Base-by-base conservation (phyloP, 2,797 vertebrate species). In the Chaetodon trifasciatus region DNA sequence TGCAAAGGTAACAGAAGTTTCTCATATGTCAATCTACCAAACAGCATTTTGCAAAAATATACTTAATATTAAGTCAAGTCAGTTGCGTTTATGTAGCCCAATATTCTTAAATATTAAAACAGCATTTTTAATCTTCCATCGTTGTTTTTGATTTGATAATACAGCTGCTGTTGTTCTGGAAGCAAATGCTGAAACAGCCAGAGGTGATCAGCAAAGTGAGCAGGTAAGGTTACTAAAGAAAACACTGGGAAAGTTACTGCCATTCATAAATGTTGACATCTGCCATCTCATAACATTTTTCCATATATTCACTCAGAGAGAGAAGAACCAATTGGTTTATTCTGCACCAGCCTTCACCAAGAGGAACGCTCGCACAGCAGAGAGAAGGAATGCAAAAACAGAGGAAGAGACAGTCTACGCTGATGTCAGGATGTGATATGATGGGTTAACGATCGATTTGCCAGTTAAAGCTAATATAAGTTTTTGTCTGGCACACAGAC, bases 291-390 rank as follows among this genome's bases (percentile, higher is more conserved):
- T 8, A 11, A 37, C 3, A 52, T 15, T 5, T 28, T n/a, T 28
- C 1, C 7, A 11, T 67, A 1, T 55, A 1, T 55, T 28, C 75
- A 6, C 42, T 37, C 78, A 81, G 79, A 71, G 5, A 52, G 6
- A 71, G n/a, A 60, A 81, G n/a, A 23, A 70, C 13, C 7, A 19
- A 1, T 16, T 71, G 19, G 2, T 8, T 50, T 81, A 76, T 65
- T 40, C 72, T 56, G 35, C 53, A n/a, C 52, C 46, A 21, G 42
- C 28, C 12, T 68, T 79, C 32, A 42, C 28, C 28, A 39, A 16
- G 37, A 53, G 5, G 39, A 52, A 24, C n/a, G 3, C 23, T 57
- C 28, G 32, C 44, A 56, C 37, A 58, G n/a, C 37, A 39, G 28
- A 39, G 40, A 57, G 35, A 57, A 16, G 40, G 19, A 44, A 55